A percentile compares a stretch with the other conserved stretches of the same genome.
These are phyloP conservation scores for Scortum barcoo DNA, from an alignment of 2,113 vertebrate species.

Conservation along the genomic window DNA sequence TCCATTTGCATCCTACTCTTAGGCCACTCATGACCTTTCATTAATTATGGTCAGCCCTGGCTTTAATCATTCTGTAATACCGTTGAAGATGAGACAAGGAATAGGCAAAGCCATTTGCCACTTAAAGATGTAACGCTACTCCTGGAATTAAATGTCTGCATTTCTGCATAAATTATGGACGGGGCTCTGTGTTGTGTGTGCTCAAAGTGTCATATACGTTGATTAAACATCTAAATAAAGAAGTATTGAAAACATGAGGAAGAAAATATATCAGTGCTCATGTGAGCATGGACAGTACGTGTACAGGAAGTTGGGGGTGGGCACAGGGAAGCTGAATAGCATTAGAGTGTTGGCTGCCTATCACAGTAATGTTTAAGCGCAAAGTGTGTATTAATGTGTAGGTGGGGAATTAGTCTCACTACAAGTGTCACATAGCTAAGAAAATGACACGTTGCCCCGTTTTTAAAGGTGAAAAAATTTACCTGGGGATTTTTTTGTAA, in stretches of 20 bases:
- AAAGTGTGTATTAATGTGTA: constrained; percentile 69
- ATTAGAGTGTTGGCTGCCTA: constrained; percentile 68
- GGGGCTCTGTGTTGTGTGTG: constrained; percentile 56
- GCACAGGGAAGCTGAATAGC: constrained; percentile 56
- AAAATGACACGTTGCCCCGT: constrained; percentile 75
- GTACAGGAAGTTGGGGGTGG: constrained; percentile 47
- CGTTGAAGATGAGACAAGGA: constrained; percentile 79
- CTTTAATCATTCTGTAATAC: constrained; percentile 85
- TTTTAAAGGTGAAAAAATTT: constrained; percentile 81
- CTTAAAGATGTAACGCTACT: constrained; percentile 74
- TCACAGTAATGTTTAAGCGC: constrained; percentile 64
- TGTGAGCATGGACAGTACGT: constrained; percentile 42
- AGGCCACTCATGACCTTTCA: constrained; percentile 88
- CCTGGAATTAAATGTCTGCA: constrained; percentile 82
- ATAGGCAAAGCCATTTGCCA: constrained; percentile 78
- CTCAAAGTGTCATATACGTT: constrained; percentile 71
- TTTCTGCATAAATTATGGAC: constrained; percentile 80
- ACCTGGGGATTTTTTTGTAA: constrained; percentile 87
- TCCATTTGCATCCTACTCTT: constrained; percentile 82
- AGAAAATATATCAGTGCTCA: constrained; percentile 13
- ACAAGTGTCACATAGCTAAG: constrained; percentile 70
- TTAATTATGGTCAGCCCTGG: constrained; percentile 83
- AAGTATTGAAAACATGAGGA: constrained; percentile 39
- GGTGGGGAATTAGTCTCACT: constrained; percentile 79
- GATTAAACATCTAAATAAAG: constrained; percentile 77